Evolutionary conservation across 2,888 invertebrate genomes (phyloP), one percentile per base, ranked within the genome.

Genomic region (Lordiphosa andalusiaca): DNA sequence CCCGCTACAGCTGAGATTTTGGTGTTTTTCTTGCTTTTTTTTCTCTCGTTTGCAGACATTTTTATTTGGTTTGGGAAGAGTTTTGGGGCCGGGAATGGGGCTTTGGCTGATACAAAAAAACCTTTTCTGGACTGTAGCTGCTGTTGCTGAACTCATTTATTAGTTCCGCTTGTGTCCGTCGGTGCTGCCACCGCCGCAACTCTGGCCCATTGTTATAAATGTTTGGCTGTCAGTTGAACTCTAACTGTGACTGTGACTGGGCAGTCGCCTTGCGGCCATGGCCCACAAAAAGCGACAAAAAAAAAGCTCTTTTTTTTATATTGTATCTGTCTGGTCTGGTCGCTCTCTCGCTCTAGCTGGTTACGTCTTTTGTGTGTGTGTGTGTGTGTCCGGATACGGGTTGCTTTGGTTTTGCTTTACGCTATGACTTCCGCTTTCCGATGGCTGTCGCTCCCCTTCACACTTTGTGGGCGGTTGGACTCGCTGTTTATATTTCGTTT

Each of bases 61-160:
- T 61, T 67, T 69, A 62, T 71, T 71, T 66, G 62, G 71, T 62
- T 71, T 54, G 56, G 67, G 46, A 39, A 58, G 44, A 42, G 44
- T 44, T 1, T 1, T 16, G 16, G 16, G 16, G 16, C 16, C 2
- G 16, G 16, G 16, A 1, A 1, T 16, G 16, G 16, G 16, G 16
- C 16, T 16, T 12, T 10, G 16, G 13, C 6, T 12, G 12, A n/a
- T 30, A 30, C 30, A 30, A 30, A 30, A 30, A 9, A 30, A 10
- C 9, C 51, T 50, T 51, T 51, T 37, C 41, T 54, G 40, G 33
- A n/a, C 57, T 63, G 57, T 64, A 63, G 57, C 65, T 47, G 46
- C 66, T 61, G 67, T 55, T 55, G 68, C 74, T 70, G 73, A 73
- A 70, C 80, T 82, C 83, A 80, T 80, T 82, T 82, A 80, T 80